phyloP scores from a whole-genome alignment of 2,113 vertebrate genomes.

The Vireo altiloquus region DNA sequence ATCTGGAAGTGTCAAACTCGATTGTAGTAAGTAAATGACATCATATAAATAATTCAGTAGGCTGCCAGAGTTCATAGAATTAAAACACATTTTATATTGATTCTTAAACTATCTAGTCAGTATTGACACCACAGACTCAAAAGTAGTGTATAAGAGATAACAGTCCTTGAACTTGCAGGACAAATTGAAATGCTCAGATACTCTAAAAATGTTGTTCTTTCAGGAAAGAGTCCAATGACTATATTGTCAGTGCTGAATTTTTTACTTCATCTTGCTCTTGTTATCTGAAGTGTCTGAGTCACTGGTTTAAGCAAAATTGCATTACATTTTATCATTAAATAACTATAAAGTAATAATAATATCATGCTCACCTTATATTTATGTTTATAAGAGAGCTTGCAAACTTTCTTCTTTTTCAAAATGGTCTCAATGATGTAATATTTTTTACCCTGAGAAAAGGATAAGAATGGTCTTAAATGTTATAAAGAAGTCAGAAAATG shows the following conservation, averaged over 20 bases:
- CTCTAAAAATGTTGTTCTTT: background rate
- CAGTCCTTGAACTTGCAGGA: background rate
- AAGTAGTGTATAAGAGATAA: background rate
- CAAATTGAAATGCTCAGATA: background rate
- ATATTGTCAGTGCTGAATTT: background rate
- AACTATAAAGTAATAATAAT: background rate
- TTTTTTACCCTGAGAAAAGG: background rate
- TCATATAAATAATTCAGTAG: slow-evolving; percentile 35
- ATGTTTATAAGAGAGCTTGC: background rate
- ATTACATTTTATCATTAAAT: background rate
- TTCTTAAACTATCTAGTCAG: background rate
- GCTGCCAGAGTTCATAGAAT: slow-evolving; percentile 5
- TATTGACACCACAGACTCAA: background rate
- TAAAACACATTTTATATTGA: background rate
- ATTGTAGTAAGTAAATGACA: background rate
- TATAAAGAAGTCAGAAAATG: background rate
- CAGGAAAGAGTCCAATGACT: background rate
- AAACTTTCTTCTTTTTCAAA: background rate
- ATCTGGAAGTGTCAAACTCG: background rate
- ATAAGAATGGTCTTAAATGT: background rate
- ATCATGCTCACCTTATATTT: background rate
- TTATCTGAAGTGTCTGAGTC: background rate
- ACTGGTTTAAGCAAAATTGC: background rate
- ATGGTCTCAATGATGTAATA: background rate
- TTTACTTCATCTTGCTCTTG: background rate